A percentile compares a stretch with the other conserved stretches of the same genome.
phyloP scores from a whole-genome alignment of 2,797 vertebrate genomes.

The Discoglossus pictus region DNA sequence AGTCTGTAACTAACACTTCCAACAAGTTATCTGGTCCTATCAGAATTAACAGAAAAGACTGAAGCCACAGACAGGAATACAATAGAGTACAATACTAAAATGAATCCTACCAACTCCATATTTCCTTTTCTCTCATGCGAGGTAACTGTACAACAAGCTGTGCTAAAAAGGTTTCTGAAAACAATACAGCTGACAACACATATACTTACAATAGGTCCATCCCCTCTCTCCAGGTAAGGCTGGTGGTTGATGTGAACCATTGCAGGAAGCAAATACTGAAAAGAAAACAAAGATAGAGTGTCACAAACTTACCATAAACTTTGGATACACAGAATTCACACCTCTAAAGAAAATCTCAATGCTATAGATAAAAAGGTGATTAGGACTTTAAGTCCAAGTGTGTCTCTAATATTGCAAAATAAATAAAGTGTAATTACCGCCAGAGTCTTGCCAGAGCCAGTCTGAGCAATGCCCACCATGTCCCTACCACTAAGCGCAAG shows the following conservation, averaged over 20 bases:
- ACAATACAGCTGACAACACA: too few relatives aligned
- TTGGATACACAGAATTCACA: too few relatives aligned
- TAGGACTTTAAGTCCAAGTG: too few relatives aligned
- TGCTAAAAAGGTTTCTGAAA: too few relatives aligned
- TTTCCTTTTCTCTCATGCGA: too few relatives aligned
- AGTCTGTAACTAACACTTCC: background rate
- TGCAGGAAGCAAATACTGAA: conserved; percentile 91
- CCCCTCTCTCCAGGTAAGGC: conserved; percentile 94
- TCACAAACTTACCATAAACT: too few relatives aligned
- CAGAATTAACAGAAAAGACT: too few relatives aligned
- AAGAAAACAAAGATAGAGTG: conserved; percentile 25
- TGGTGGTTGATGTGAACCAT: conserved; percentile 99
- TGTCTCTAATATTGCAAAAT: too few relatives aligned
- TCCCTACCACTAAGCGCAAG: conserved; percentile 90
- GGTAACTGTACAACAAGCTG: too few relatives aligned
- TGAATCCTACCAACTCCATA: background rate
- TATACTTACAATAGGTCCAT: conserved; percentile 94
- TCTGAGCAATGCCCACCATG: conserved; percentile 98
- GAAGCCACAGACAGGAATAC: too few relatives aligned
- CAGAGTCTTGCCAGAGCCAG: conserved; percentile 94
- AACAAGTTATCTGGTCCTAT: rapidly evolving
- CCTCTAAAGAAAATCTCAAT: too few relatives aligned
- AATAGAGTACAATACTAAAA: background rate
- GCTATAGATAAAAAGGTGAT: too few relatives aligned
- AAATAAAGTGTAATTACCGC: conserved; percentile 73